Percentiles rank a stretch among this genome's conserved stretches.
Evolutionary conservation across 2,888 invertebrate genomes (phyloP).

Genomic region (Ophraella communa): DNA sequence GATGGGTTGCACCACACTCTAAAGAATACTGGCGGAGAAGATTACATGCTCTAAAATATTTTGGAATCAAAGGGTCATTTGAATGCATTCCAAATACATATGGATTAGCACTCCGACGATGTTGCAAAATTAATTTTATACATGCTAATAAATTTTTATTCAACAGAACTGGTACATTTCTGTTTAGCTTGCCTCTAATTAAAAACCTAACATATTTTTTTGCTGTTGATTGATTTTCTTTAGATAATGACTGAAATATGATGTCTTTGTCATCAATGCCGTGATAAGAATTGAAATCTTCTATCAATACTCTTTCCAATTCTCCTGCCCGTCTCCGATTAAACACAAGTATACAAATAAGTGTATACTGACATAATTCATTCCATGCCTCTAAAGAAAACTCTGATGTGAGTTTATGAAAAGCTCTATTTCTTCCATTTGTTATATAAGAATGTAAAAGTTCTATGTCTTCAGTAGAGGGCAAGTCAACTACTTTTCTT

Average conservation of each 20-base stretch:
- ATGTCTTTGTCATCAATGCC: constrained; percentile 1
- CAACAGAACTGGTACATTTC: constrained; percentile 8
- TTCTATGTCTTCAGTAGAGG: constrained; percentile 16
- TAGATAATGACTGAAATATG: neutral
- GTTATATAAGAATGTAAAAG: neutral
- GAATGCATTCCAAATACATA: no score
- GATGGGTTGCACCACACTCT: no score
- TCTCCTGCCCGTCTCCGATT: constrained; percentile 10
- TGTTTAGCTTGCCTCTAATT: constrained; percentile 12
- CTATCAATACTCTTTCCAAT: constrained; percentile 24
- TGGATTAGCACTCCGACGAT: no score
- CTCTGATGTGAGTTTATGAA: neutral
- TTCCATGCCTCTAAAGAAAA: neutral
- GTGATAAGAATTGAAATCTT: constrained; percentile 17
- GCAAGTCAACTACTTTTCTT: constrained; percentile 3
- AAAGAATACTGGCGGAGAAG: no score
- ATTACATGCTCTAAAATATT: no score
- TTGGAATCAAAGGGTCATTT: no score
- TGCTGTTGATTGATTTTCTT: neutral
- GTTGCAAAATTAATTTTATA: constrained; percentile 11
- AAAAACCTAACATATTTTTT: constrained; percentile 2
- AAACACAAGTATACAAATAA: neutral
- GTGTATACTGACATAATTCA: constrained; percentile 6
- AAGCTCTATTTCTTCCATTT: neutral
- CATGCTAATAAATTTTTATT: constrained; percentile 11